Percentiles rank a stretch among this genome's conserved stretches.
Conservation (phyloP, 2,888 invertebrate genomes). For the Harmothoe impar region DNA sequence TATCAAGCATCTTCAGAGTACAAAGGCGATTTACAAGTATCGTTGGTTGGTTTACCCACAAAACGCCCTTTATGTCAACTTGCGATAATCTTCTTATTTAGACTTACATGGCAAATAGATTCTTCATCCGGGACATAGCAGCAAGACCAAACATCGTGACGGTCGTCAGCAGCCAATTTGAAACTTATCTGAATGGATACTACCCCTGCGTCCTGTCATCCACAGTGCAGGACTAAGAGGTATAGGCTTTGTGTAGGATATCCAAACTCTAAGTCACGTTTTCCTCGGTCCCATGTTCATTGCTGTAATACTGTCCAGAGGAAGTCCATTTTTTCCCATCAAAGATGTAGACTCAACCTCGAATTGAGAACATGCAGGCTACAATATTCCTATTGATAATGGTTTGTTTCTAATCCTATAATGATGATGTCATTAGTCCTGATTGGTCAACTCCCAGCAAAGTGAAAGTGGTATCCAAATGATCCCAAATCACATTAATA, state of each 20-base stretch:
- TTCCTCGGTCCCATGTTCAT: background rate
- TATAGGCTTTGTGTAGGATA: background rate
- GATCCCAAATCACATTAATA: too few relatives aligned
- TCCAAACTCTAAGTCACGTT: background rate
- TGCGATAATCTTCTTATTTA: background rate
- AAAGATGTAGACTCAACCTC: background rate
- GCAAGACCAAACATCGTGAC: background rate
- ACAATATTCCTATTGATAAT: too few relatives aligned
- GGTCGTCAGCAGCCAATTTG: background rate
- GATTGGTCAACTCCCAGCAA: too few relatives aligned
- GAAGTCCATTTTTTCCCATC: background rate
- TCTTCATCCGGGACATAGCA: slow-evolving; percentile 13
- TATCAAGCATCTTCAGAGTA: too few relatives aligned
- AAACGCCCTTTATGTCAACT: background rate
- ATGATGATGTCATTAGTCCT: too few relatives aligned
- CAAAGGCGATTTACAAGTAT: too few relatives aligned
- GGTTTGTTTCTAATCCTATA: too few relatives aligned
- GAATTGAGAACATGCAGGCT: too few relatives aligned
- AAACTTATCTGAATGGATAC: background rate
- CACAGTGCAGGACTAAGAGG: background rate
- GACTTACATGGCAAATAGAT: background rate
- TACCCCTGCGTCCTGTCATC: background rate
- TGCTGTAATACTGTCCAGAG: background rate
- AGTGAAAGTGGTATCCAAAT: too few relatives aligned
- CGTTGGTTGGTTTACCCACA: background rate